phyloP scores from a whole-genome alignment of 2,888 invertebrate species.

The Sclerodermus sp. region DNA sequence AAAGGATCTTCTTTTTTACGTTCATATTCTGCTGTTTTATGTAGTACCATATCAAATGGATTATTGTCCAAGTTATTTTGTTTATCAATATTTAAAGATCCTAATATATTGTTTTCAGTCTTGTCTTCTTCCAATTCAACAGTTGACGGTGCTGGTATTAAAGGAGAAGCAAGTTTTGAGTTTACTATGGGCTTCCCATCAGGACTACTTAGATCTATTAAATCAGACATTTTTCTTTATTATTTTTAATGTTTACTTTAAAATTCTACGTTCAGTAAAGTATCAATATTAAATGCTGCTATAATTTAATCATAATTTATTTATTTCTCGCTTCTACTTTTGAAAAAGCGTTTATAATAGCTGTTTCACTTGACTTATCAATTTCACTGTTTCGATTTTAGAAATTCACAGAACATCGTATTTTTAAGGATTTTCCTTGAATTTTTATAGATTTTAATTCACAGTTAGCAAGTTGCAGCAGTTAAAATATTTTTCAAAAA shows the following conservation, averaged over 20 bases:
- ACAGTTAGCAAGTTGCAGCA: no score
- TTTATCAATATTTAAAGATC: slow-evolving; percentile 11
- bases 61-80: slow-evolving; percentile 44
- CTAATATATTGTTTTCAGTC: slow-evolving; percentile 7
- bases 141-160: slow-evolving; percentile 37
- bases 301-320: no score
- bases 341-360: no score
- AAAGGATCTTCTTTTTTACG: slow-evolving; percentile 49
- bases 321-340: no score
- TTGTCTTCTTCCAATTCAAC: neutral
- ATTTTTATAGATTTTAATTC: no score
- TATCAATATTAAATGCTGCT: no score
- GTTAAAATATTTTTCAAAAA: no score
- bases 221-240: slow-evolving; percentile 38
- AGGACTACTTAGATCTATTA: slow-evolving; percentile 47
- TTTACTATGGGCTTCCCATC: slow-evolving; percentile 21
- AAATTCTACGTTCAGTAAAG: no score
- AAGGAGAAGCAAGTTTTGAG: slow-evolving; percentile 40
- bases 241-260: neutral
- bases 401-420: no score
- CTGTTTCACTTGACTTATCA: no score
- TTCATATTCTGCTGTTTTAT: slow-evolving; percentile 43
- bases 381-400: no score
- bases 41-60: slow-evolving; percentile 46
- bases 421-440: no score